phyloP scores from a whole-genome alignment of 2,113 vertebrate species.

The Sardina pilchardus region DNA sequence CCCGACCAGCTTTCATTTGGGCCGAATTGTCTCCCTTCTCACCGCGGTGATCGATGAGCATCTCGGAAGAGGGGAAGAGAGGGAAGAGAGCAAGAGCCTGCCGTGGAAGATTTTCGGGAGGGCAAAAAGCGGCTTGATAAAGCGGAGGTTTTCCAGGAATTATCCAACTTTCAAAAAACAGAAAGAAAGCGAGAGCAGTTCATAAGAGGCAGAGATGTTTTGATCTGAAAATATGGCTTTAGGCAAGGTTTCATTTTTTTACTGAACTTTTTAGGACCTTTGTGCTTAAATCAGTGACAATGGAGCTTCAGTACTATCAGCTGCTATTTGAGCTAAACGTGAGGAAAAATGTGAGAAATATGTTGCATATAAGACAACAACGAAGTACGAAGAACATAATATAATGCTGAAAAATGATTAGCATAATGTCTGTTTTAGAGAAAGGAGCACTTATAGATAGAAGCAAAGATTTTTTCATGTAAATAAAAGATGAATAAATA shows the following conservation, averaged over 20 bases:
- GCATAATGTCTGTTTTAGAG: neutral
- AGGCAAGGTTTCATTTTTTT: neutral
- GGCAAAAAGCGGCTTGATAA: neutral
- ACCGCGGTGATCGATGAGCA: neutral
- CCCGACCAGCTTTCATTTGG: neutral
- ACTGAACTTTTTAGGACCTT: too few species aligned
- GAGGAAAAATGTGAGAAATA: neutral
- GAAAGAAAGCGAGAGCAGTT: neutral
- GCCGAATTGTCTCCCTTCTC: conserved; percentile 7
- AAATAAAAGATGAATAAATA: neutral
- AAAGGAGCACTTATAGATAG: neutral
- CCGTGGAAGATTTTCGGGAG: neutral
- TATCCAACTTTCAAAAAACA: neutral
- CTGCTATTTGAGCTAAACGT: neutral
- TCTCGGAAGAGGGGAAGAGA: neutral
- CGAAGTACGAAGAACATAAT: too few species aligned
- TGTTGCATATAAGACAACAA: neutral
- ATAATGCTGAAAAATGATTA: too few species aligned
- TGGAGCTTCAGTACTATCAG: neutral
- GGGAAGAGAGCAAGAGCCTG: neutral
- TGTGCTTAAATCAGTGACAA: neutral
- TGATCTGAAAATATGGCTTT: neutral
- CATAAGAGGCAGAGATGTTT: neutral
- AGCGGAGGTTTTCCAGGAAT: neutral
- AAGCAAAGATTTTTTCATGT: neutral